These are phyloP conservation scores for Perizoma affinitatum DNA, from an alignment of 2,888 invertebrate species.

Conservation along the genomic window DNA sequence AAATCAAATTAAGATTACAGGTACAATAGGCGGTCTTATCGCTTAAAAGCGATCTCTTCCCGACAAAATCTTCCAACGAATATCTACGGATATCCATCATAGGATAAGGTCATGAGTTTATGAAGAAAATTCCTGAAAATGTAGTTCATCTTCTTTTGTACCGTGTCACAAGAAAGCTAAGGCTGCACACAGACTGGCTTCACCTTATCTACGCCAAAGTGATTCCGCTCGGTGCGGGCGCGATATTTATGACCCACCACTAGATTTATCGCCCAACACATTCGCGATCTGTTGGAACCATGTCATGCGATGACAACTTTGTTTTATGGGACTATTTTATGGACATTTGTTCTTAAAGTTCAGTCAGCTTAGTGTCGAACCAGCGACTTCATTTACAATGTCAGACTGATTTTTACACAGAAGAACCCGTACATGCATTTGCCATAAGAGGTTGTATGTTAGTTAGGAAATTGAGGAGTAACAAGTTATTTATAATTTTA, in stretches of 20 bases:
- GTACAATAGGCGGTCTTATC: too few species aligned
- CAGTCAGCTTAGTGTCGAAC: not conserved
- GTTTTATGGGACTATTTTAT: slow-evolving; percentile 12
- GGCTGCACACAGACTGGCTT: slow-evolving; percentile 50
- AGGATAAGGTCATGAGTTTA: not conserved
- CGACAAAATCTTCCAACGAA: too few species aligned
- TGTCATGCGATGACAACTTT: slow-evolving; percentile 21
- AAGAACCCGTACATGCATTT: too few species aligned
- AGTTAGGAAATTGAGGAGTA: too few species aligned
- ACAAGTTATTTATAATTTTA: too few species aligned
- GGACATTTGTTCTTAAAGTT: not conserved
- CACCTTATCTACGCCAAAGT: slow-evolving; percentile 66
- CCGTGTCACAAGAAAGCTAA: slow-evolving; percentile 38
- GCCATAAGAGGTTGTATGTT: too few species aligned
- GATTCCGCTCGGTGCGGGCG: slow-evolving; percentile 54
- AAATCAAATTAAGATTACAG: too few species aligned
- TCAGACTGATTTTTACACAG: too few species aligned
- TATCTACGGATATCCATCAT: too few species aligned
- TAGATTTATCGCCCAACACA: slow-evolving; percentile 35
- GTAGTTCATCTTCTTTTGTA: slow-evolving; percentile 26
- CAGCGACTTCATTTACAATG: too few species aligned
- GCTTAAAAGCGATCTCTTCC: too few species aligned
- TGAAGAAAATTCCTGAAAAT: not conserved
- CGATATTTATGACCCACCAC: slow-evolving; percentile 58
- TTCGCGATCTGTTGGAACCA: slow-evolving; percentile 10